Base-by-base conservation (phyloP, 2,888 invertebrate species). In the Acheta domesticus region DNA sequence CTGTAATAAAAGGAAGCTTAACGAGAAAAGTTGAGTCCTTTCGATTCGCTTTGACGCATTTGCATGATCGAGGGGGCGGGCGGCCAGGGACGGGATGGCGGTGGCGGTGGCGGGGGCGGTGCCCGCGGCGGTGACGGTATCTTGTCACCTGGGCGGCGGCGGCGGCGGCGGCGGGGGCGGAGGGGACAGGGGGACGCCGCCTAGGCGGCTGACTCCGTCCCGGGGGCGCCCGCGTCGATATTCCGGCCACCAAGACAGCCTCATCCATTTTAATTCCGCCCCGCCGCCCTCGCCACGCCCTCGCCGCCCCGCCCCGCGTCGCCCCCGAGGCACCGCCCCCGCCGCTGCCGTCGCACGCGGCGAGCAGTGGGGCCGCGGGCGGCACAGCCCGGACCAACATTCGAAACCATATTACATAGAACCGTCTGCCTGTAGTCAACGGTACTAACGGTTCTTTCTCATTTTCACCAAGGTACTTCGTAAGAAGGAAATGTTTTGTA, bases 1-100 rank as follows among this genome's bases (percentile, higher is more conserved):
- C 62, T 62, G 62, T 62, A 62, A 62, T 62, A 62, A 62, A 62
- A 62, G 62, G 62, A 62, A 62, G 62, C 62, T 62, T 62, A 62
- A 62, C 62, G 62, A 62, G 62, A 62, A 62, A 62, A 62, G 62
- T 62, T 62, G 62, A 62, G 62, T 62, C 62, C 62, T n/a, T 62
- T 62, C 62, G 62, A 62, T 62, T 62, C 62, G 62, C 62, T 62
- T 62, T 62, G 62, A 62, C 62, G 62, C 14, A 62, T 62, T 62
- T 62, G 62, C 62, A 62, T 62, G 62, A 62, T 62, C 62, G 62
- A 62, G n/a, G n/a, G 62, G 62, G 16, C n/a, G 62, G 62, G 62
- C 62, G n/a, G 8, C 62, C 11, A 12, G 16, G 62, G 62, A 62
- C 16, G 16, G n/a, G 62, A 1, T 1, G 62, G n/a, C 62, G 14